These are phyloP conservation scores for Sitophilus oryzae DNA, from an alignment of 1,140 invertebrate genomes.

Conservation along the genomic window DNA sequence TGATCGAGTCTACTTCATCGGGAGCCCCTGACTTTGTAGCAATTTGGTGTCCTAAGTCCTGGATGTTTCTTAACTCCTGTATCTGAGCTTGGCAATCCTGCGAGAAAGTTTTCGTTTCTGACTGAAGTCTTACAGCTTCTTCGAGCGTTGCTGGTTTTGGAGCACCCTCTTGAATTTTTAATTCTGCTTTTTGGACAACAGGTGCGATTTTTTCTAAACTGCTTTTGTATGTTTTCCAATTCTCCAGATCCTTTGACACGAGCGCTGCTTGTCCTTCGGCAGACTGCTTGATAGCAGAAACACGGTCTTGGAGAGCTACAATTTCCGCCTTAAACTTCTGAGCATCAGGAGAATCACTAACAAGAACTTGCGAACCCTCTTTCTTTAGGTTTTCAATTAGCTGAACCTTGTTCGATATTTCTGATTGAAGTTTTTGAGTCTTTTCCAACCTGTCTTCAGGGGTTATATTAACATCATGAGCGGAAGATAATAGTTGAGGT, in stretches of 20 bases:
- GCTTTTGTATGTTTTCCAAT: conserved; percentile 81
- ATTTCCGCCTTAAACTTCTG: conserved; percentile 63
- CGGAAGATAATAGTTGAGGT: conserved; percentile 66
- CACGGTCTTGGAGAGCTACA: conserved; percentile 58
- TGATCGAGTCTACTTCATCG: conserved; percentile 76
- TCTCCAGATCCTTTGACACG: conserved; percentile 68
- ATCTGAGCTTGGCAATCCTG: conserved; percentile 72
- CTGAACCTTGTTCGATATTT: conserved; percentile 67
- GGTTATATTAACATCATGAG: conserved; percentile 63
- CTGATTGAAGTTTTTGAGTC: conserved; percentile 61
- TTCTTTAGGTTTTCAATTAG: conserved; percentile 66
- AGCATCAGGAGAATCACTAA: conserved; percentile 58
- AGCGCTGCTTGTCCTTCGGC: conserved; percentile 66
- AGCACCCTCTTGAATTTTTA: conserved; percentile 63
- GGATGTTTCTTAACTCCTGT: conserved; percentile 64
- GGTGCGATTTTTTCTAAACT: conserved; percentile 74
- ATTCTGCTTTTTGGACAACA: conserved; percentile 82
- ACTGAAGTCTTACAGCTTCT: conserved; percentile 72
- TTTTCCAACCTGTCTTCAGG: conserved; percentile 71
- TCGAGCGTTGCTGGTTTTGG: conserved; percentile 68
- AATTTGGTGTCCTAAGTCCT: conserved; percentile 65
- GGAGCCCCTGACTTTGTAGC: conserved; percentile 64
- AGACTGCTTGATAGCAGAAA: conserved; percentile 62
- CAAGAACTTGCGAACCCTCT: conserved; percentile 67
- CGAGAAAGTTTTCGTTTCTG: conserved; percentile 62